Evolutionary conservation across 2,888 invertebrate species (phyloP).

Genomic region (Drosophila kambysellisi): DNA sequence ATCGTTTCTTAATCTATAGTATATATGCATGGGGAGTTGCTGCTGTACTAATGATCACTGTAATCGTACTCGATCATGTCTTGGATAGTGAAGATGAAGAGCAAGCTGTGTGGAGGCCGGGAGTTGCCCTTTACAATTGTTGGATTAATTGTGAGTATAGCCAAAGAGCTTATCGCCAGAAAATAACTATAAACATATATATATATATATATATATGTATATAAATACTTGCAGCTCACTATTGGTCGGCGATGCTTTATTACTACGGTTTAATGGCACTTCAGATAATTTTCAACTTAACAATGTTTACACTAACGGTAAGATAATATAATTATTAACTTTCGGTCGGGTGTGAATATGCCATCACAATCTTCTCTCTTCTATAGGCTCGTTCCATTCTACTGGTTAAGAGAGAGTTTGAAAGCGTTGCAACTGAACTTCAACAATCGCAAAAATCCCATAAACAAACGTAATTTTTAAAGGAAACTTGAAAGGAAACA

Average conservation of each 20-base stretch:
- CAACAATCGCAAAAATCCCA: slow-evolving; percentile 66
- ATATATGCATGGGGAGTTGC: slow-evolving; percentile 82
- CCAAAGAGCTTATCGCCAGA: background rate
- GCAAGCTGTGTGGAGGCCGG: slow-evolving; percentile 83
- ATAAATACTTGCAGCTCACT: slow-evolving; percentile 46
- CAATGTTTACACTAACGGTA: slow-evolving; percentile 79
- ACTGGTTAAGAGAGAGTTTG: slow-evolving; percentile 69
- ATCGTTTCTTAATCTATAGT: slow-evolving; percentile 74
- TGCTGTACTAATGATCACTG: slow-evolving; percentile 56
- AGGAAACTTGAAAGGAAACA: background rate
- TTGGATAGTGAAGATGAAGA: slow-evolving; percentile 21
- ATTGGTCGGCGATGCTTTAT: slow-evolving; percentile 79
- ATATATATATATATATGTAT: background rate
- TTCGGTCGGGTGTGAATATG: background rate
- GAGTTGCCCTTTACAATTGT: slow-evolving; percentile 86
- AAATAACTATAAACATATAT: no score
- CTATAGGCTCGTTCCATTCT: slow-evolving; percentile 68
- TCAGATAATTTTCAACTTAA: slow-evolving; percentile 76
- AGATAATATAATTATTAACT: background rate
- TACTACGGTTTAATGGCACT: slow-evolving; percentile 79
- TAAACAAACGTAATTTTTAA: slow-evolving; percentile 72
- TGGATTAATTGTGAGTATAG: slow-evolving; percentile 86
- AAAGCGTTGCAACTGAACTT: slow-evolving; percentile 55
- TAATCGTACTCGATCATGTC: slow-evolving; percentile 69
- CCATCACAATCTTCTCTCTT: background rate